Conservation (phyloP, 2,113 vertebrate genomes). For the Synodontis membranacea region DNA sequence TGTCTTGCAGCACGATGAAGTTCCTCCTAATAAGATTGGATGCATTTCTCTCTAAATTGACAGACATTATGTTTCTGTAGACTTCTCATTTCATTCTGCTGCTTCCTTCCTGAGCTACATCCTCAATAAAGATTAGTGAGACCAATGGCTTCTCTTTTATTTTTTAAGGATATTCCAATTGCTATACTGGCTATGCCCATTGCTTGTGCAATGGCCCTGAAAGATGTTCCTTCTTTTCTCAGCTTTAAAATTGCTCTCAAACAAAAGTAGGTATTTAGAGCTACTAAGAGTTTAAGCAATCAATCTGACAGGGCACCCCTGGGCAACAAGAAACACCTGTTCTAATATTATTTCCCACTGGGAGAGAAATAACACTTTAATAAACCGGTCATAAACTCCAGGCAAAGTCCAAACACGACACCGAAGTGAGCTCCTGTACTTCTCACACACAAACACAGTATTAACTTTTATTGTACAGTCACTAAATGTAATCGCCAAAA, state of each 20-base stretch:
- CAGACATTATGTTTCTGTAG: no score
- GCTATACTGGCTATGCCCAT: background rate
- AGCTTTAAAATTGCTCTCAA: background rate
- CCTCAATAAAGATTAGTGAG: no score
- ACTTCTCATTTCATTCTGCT: no score
- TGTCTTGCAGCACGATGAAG: no score
- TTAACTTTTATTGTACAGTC: background rate
- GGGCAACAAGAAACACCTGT: background rate
- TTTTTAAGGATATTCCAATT: background rate
- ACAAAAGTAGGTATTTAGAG: background rate
- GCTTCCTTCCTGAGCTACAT: no score
- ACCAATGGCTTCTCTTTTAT: background rate
- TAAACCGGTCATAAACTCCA: slow-evolving; percentile 49
- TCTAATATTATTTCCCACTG: background rate
- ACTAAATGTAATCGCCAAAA: background rate
- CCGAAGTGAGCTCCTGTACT: background rate
- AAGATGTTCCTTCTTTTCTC: background rate
- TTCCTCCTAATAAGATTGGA: no score
- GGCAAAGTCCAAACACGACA: slow-evolving; percentile 41
- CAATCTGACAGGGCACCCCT: background rate
- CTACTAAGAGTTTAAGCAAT: background rate
- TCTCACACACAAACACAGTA: background rate
- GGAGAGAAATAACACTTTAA: slow-evolving; percentile 22
- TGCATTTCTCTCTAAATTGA: no score
- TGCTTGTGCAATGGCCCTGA: background rate